These are phyloP conservation scores for Ceriagrion tenellum DNA, from an alignment of 2,888 invertebrate genomes.

Conservation along the genomic window DNA sequence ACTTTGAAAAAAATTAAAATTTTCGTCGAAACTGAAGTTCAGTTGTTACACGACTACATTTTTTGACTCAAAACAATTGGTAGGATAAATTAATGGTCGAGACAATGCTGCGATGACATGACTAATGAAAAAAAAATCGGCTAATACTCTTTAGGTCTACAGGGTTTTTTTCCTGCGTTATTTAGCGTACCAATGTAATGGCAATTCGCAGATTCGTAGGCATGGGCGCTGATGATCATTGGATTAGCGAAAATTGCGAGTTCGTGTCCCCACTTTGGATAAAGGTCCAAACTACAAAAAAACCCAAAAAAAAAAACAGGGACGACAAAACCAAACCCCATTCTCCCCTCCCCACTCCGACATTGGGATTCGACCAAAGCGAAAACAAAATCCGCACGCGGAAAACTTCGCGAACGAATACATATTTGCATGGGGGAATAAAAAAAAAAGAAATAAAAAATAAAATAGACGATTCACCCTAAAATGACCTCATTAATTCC, in stretches of 20 bases:
- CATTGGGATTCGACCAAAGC: neutral
- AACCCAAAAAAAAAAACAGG: neutral
- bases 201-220: neutral
- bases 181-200: too few species aligned
- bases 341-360: neutral
- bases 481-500: constrained; percentile 29
- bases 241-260: constrained; percentile 6
- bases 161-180: too few species aligned
- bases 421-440: neutral
- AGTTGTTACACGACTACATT: too few species aligned
- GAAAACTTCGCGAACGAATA: neutral
- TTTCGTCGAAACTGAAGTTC: too few species aligned
- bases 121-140: too few species aligned
- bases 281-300: neutral
- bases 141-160: too few species aligned
- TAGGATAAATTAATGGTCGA: too few species aligned
- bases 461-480: neutral
- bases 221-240: neutral
- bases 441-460: neutral
- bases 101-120: too few species aligned
- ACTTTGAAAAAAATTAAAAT: too few species aligned
- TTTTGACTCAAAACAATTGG: too few species aligned
- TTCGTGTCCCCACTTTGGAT: neutral
- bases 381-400: neutral
- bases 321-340: neutral